Percentiles rank a stretch among this genome's conserved stretches.
These are phyloP conservation scores for Philaethria dido DNA, from an alignment of 2,888 invertebrate genomes.

Conservation along the genomic window DNA sequence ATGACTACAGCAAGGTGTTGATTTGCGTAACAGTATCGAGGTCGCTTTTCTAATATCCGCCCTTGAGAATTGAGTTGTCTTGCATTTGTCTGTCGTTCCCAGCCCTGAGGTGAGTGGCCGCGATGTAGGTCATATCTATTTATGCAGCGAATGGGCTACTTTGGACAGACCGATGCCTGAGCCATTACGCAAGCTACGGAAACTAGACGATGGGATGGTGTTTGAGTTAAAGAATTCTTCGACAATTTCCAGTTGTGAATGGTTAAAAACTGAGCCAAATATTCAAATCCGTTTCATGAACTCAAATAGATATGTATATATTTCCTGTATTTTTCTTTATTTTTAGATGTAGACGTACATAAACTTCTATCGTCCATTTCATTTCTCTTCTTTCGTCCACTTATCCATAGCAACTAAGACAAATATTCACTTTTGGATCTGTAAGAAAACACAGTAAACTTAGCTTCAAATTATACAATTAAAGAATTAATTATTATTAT, in stretches of 20 bases:
- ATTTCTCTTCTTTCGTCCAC: too few species aligned
- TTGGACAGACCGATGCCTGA: constrained; percentile 53
- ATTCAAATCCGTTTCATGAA: not conserved
- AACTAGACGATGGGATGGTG: constrained; percentile 31
- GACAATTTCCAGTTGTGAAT: not conserved
- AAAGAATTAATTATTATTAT: too few species aligned
- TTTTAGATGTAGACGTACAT: too few species aligned
- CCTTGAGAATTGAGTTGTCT: constrained; percentile 34
- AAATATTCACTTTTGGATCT: too few species aligned
- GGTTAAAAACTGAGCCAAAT: not conserved
- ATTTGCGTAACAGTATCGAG: constrained; percentile 10
- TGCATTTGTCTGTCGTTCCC: constrained; percentile 32
- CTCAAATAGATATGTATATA: too few species aligned
- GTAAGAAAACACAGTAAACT: too few species aligned
- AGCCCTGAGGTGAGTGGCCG: constrained; percentile 54
- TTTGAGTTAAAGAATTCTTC: constrained; percentile 15
- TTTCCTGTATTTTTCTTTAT: too few species aligned
- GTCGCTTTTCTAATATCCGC: constrained; percentile 34
- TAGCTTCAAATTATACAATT: too few species aligned
- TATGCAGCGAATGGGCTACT: constrained; percentile 56
- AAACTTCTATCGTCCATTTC: too few species aligned
- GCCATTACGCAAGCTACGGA: constrained; percentile 43
- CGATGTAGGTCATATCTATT: constrained; percentile 65
- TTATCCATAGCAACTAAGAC: too few species aligned
- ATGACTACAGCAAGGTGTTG: not conserved